A percentile compares a stretch with the other conserved stretches of the same genome.
These are phyloP conservation scores for Centruroides vittatus DNA, from an alignment of 1,140 invertebrate genomes.

Conservation along the genomic window DNA sequence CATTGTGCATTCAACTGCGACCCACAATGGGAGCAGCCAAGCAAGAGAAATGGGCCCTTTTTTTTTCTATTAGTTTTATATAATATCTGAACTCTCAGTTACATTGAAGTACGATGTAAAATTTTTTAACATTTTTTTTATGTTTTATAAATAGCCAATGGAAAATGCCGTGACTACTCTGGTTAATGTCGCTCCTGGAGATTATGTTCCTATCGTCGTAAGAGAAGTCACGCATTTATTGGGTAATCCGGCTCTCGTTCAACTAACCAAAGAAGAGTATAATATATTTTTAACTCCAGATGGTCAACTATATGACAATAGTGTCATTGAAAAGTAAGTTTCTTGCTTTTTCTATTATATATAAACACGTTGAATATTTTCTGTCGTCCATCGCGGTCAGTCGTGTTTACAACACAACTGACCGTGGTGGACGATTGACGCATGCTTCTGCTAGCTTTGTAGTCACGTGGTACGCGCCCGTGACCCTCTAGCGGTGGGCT, in stretches of 20 bases:
- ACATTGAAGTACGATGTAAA: slow-evolving; percentile 26
- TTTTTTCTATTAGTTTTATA: too few relatives aligned
- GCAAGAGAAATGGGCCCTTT: too few relatives aligned
- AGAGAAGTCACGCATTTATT: slow-evolving; percentile 41
- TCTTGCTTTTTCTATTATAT: slow-evolving; percentile 7
- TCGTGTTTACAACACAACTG: too few relatives aligned
- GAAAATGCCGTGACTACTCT: slow-evolving; percentile 34
- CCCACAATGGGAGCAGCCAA: too few relatives aligned
- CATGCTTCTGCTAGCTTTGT: too few relatives aligned
- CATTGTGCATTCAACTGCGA: too few relatives aligned
- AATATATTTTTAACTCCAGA: slow-evolving; percentile 76
- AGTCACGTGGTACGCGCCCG: too few relatives aligned
- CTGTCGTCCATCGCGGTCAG: too few relatives aligned
- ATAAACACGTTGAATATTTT: background rate
- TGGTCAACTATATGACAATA: slow-evolving; percentile 81
- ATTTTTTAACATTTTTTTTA: slow-evolving; percentile 18
- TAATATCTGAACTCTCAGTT: too few relatives aligned
- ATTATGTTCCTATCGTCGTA: slow-evolving; percentile 44
- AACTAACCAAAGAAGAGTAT: slow-evolving; percentile 71
- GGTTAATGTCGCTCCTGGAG: slow-evolving; percentile 43
- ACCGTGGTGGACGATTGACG: too few relatives aligned
- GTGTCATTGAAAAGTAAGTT: slow-evolving; percentile 59
- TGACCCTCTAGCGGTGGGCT: too few relatives aligned
- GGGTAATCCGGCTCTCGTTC: slow-evolving; percentile 47
- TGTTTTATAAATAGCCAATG: slow-evolving; percentile 35